Percentiles rank a stretch among this genome's conserved stretches.
Conservation (phyloP, 1,140 invertebrate species). For the Polypedilum vanderplanki region DNA sequence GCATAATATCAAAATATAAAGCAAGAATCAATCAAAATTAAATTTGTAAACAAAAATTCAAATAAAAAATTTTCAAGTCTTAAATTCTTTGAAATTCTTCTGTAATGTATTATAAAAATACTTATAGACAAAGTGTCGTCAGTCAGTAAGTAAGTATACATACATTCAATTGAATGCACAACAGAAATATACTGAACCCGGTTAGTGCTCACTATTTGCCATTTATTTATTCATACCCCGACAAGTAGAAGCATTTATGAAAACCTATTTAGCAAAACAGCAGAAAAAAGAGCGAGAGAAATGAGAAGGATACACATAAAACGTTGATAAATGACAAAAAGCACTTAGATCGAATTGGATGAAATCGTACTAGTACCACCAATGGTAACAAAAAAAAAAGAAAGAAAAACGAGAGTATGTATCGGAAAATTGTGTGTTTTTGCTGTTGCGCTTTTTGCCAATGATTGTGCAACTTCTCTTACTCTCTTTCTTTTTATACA, state of each 20-base stretch:
- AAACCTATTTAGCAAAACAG: constrained; percentile 5
- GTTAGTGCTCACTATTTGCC: background rate
- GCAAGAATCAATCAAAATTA: too few species aligned
- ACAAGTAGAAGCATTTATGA: background rate
- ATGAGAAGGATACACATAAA: constrained; percentile 26
- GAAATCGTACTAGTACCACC: background rate
- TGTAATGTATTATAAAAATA: too few species aligned
- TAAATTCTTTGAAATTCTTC: too few species aligned
- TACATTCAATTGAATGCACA: too few species aligned
- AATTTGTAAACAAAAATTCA: too few species aligned
- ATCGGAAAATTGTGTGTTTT: constrained; percentile 14
- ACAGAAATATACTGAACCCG: background rate
- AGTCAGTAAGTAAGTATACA: too few species aligned
- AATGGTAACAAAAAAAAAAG: background rate
- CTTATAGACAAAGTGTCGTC: too few species aligned
- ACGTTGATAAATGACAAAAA: constrained; percentile 28
- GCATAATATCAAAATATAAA: too few species aligned
- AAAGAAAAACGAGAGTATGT: background rate
- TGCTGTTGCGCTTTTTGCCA: constrained; percentile 15
- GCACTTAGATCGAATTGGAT: constrained; percentile 28
- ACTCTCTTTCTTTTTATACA: background rate
- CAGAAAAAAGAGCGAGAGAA: background rate
- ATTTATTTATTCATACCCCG: constrained; percentile 24
- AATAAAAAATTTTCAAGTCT: too few species aligned
- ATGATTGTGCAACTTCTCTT: constrained; percentile 9